Evolutionary conservation across 2,797 vertebrate species (phyloP).

Genomic region (Poliocrania exsul): DNA sequence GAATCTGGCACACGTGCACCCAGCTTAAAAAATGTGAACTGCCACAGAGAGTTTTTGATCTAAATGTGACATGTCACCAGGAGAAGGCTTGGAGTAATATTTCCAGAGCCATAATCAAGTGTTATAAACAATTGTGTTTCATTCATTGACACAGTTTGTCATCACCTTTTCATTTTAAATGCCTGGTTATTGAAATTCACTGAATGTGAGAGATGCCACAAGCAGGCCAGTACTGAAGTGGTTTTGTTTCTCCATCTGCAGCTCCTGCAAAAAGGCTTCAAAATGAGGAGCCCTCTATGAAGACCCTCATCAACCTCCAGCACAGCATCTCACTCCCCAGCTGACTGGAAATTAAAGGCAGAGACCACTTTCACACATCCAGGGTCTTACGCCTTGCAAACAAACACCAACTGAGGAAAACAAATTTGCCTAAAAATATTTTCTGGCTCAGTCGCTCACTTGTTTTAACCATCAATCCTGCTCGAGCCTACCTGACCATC

Average conservation of each 20-base stretch:
- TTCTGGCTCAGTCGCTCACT: not conserved
- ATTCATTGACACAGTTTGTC: constrained; percentile 57
- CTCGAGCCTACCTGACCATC: not conserved
- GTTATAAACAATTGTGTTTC: constrained; percentile 47
- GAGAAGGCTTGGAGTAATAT: constrained; percentile 50
- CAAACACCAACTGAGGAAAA: not conserved
- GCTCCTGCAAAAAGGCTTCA: not conserved
- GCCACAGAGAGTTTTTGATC: constrained; percentile 72
- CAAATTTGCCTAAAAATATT: not conserved
- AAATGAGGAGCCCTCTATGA: not conserved
- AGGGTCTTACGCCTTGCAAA: not conserved
- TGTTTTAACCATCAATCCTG: not conserved
- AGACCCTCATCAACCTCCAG: not conserved
- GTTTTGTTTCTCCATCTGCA: not conserved
- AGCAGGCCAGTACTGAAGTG: not conserved
- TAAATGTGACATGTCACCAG: constrained; percentile 74
- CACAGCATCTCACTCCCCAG: not conserved
- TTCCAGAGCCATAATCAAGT: constrained; percentile 48
- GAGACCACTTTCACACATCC: not conserved
- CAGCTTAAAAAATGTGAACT: constrained; percentile 70
- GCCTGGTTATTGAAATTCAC: constrained; percentile 54
- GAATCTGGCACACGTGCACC: constrained; percentile 73
- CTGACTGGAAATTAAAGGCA: not conserved
- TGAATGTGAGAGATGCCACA: constrained; percentile 9
- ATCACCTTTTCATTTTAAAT: constrained; percentile 44